Conservation (phyloP, 2,797 vertebrate species). For the Menidia menidia region DNA sequence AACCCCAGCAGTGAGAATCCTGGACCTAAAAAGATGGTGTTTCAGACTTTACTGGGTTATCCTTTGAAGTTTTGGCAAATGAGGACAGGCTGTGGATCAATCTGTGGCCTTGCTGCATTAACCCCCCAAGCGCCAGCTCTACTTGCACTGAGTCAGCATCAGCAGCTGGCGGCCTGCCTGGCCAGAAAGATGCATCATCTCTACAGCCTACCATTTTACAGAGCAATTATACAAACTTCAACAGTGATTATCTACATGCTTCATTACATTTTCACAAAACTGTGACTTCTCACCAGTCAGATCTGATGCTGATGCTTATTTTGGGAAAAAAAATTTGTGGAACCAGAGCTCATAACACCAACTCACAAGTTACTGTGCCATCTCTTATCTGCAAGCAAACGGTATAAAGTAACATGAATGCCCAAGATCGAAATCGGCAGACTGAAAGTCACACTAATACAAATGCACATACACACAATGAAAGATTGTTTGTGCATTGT, state of each 20-base stretch:
- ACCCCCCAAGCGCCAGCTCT: constrained; percentile 56
- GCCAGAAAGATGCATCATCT: constrained; percentile 66
- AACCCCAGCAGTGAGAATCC: constrained; percentile 61
- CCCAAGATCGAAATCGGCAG: constrained; percentile 31
- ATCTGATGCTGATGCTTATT: constrained; percentile 42
- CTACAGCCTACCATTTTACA: constrained; percentile 44
- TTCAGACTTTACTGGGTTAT: constrained; percentile 63
- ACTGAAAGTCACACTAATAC: constrained; percentile 22
- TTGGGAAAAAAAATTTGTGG: constrained; percentile 42
- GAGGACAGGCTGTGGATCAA: constrained; percentile 64
- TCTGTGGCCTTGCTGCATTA: constrained; percentile 62
- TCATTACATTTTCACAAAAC: constrained; percentile 59
- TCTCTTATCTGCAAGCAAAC: constrained; percentile 38
- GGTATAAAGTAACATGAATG: not conserved
- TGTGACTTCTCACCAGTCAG: constrained; percentile 39
- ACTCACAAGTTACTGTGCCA: constrained; percentile 10
- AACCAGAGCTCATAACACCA: constrained; percentile 24
- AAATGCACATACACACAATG: constrained; percentile 1
- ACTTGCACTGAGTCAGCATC: constrained; percentile 72
- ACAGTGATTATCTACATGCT: constrained; percentile 58
- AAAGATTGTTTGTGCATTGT: constrained; percentile 18
- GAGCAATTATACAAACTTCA: constrained; percentile 64
- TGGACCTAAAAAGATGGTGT: constrained; percentile 52
- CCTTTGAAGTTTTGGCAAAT: constrained; percentile 78
- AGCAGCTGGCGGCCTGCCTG: constrained; percentile 45